These are phyloP conservation scores for Zosterops japonicus DNA, from an alignment of 2,113 vertebrate species.

Conservation along the genomic window DNA sequence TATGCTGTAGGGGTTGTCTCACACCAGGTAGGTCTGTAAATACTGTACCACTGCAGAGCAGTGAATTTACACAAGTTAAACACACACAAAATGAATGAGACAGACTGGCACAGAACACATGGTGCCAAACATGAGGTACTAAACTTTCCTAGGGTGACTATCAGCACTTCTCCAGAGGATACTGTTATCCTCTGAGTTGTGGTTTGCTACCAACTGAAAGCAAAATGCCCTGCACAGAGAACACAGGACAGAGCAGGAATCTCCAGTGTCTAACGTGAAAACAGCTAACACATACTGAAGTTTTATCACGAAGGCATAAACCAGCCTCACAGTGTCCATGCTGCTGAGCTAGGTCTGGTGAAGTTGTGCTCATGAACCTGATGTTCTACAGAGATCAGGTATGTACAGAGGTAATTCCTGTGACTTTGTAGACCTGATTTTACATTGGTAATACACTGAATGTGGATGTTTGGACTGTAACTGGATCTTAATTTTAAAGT, in stretches of 20 bases:
- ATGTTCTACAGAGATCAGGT: background rate
- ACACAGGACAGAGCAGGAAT: background rate
- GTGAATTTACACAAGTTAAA: background rate
- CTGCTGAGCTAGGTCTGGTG: background rate
- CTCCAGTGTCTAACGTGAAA: background rate
- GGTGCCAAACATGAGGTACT: background rate
- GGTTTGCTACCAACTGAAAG: background rate
- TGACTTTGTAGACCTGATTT: background rate
- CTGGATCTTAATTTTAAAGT: background rate
- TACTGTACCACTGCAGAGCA: background rate
- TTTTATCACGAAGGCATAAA: background rate
- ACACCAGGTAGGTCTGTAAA: background rate
- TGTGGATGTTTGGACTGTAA: background rate
- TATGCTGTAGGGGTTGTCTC: background rate
- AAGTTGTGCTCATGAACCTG: background rate
- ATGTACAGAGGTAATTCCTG: background rate
- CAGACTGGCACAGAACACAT: background rate
- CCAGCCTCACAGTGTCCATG: background rate
- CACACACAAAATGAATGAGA: background rate
- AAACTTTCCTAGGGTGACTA: background rate
- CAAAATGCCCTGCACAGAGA: background rate
- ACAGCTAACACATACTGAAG: background rate
- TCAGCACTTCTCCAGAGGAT: background rate
- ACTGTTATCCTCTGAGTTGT: background rate
- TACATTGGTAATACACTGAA: background rate